Percentiles rank a stretch among this genome's conserved stretches.
These are phyloP conservation scores for Neodiprion lecontei DNA, from an alignment of 1,140 invertebrate genomes.

Conservation along the genomic window DNA sequence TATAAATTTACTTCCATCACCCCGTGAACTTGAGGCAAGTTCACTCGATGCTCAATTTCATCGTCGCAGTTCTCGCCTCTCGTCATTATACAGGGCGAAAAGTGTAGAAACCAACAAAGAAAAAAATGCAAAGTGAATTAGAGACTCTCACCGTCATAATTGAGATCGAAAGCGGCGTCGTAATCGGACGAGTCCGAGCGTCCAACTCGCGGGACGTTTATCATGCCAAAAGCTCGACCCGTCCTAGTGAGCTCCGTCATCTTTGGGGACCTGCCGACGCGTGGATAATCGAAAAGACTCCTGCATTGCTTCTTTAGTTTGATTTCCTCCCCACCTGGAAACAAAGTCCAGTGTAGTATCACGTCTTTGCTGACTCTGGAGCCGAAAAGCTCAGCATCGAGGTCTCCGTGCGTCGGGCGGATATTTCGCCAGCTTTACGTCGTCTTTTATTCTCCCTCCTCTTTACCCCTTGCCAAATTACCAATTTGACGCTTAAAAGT, in stretches of 20 bases:
- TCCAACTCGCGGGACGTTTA: conserved; percentile 29
- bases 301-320: conserved; percentile 28
- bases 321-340: conserved; percentile 1
- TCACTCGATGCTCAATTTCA: too few species aligned
- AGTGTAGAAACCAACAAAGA: too few species aligned
- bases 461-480: too few species aligned
- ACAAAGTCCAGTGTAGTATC: neutral
- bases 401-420: neutral
- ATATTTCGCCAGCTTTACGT: too few species aligned
- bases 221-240: conserved; percentile 24
- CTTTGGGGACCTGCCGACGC: conserved; percentile 34
- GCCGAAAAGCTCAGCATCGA: neutral
- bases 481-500: too few species aligned
- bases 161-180: conserved; percentile 22
- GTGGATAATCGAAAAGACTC: conserved; percentile 40
- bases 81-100: too few species aligned
- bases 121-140: neutral
- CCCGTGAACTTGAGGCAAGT: too few species aligned
- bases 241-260: conserved; percentile 25
- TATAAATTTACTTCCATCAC: too few species aligned
- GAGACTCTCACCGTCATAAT: conserved; percentile 38
- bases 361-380: neutral
- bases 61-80: too few species aligned
- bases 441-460: too few species aligned
- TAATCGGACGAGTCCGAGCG: conserved; percentile 23